A percentile compares a stretch with the other conserved stretches of the same genome.
phyloP scores from a whole-genome alignment of 1,140 invertebrate species.

The Panagrolaimus sp. region DNA sequence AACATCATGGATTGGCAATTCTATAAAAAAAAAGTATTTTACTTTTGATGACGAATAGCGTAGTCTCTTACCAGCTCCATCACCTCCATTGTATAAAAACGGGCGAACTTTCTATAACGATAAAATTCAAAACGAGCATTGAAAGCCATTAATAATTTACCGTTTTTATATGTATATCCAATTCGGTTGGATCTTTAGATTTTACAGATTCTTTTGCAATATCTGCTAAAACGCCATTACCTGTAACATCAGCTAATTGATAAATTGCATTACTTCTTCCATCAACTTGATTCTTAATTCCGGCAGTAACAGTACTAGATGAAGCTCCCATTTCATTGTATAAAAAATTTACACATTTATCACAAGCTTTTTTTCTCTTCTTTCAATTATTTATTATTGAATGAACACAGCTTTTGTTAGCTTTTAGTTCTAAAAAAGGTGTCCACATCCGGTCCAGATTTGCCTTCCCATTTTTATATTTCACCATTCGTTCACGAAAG shows the following conservation, averaged over 20 bases:
- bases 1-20: constrained; percentile 77
- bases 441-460: too few species aligned
- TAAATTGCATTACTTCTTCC: constrained; percentile 46
- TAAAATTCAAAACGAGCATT: constrained; percentile 20
- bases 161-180: constrained; percentile 78
- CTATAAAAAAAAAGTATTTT: constrained; percentile 60
- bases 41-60: too few species aligned
- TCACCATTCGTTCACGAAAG: too few species aligned
- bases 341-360: too few species aligned
- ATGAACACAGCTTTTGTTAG: too few species aligned
- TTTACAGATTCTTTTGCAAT: constrained; percentile 84
- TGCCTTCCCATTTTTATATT: too few species aligned
- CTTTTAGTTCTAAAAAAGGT: too few species aligned
- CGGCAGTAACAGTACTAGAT: constrained; percentile 48
- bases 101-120: constrained; percentile 79
- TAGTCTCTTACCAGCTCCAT: constrained; percentile 64
- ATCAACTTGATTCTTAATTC: constrained; percentile 51
- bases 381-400: too few species aligned
- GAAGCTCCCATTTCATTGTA: constrained; percentile 39
- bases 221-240: constrained; percentile 81
- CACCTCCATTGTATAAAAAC: constrained; percentile 85
- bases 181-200: constrained; percentile 73
- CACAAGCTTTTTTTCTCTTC: too few species aligned
- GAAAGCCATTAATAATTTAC: constrained; percentile 20
- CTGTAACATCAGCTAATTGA: constrained; percentile 59